Conservation (phyloP, 2,888 invertebrate genomes). For the Drosophila anceps region DNA sequence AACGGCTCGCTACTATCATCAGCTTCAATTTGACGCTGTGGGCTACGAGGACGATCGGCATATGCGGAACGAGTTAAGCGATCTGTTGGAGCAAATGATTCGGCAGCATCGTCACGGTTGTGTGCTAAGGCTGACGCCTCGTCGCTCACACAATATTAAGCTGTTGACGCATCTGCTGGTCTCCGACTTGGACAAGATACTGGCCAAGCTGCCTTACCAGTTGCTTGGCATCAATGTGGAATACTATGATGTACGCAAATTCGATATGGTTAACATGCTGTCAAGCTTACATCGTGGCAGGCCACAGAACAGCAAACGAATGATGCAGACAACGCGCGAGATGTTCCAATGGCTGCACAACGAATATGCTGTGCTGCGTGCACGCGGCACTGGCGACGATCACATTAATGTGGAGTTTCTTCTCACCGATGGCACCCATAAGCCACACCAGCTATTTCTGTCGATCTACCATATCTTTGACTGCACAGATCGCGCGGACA, state of each 20-base stretch:
- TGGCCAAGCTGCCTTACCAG: constrained; percentile 44
- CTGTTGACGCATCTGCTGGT: constrained; percentile 69
- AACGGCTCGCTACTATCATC: constrained; percentile 43
- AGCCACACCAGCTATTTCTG: constrained; percentile 46
- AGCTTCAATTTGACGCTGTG: constrained; percentile 73
- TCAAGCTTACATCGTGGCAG: constrained; percentile 13
- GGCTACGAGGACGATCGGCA: constrained; percentile 67
- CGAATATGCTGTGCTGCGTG: constrained; percentile 55
- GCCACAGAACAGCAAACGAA: constrained; percentile 5
- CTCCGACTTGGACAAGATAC: constrained; percentile 66
- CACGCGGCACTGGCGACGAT: constrained; percentile 66
- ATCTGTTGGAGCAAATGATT: constrained; percentile 60
- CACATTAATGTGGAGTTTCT: constrained; percentile 68
- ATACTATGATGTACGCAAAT: constrained; percentile 75
- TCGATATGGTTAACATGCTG: constrained; percentile 75
- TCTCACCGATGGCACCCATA: constrained; percentile 32
- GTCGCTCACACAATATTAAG: constrained; percentile 55
- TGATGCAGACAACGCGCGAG: constrained; percentile 61
- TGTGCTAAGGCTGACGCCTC: constrained; percentile 59
- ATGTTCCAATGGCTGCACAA: constrained; percentile 70
- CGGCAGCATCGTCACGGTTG: constrained; percentile 50
- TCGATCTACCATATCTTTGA: constrained; percentile 63
- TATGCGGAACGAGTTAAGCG: constrained; percentile 49
- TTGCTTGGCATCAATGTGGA: constrained; percentile 62
- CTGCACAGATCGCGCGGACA: constrained; percentile 47